Conservation (phyloP, 1,140 invertebrate species). For the Solenopsis invicta region DNA sequence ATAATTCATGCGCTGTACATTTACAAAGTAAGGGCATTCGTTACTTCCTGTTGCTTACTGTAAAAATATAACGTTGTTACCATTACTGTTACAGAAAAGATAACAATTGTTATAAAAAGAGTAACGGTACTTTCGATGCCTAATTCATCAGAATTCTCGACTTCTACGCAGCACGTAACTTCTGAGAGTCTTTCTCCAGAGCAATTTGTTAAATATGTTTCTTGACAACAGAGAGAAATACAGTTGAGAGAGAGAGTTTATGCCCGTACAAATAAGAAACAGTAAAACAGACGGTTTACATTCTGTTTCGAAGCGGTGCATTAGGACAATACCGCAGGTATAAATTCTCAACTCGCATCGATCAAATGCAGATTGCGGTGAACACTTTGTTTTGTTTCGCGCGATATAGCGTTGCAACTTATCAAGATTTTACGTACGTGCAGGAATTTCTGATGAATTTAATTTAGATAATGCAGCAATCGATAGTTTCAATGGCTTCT, state of each 20-base stretch:
- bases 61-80: too few relatives aligned
- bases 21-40: too few relatives aligned
- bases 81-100: too few relatives aligned
- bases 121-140: not conserved
- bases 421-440: not conserved
- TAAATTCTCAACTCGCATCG: constrained; percentile 12
- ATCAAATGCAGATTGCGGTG: not conserved
- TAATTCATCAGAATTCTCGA: not conserved
- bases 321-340: not conserved
- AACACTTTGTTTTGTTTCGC: not conserved
- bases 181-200: constrained; percentile 38
- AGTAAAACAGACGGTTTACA: not conserved
- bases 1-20: too few relatives aligned
- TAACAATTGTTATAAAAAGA: too few relatives aligned
- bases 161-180: not conserved
- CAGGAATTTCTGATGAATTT: not conserved
- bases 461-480: not conserved
- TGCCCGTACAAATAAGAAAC: not conserved
- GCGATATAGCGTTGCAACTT: not conserved
- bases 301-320: not conserved
- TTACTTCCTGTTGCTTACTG: too few relatives aligned
- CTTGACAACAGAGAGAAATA: constrained; percentile 27
- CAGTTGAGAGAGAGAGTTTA: not conserved
- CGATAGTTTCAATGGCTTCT: not conserved
- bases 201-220: constrained; percentile 40